Base-by-base conservation (phyloP, 2,797 vertebrate genomes). In the Ispidina picta region DNA sequence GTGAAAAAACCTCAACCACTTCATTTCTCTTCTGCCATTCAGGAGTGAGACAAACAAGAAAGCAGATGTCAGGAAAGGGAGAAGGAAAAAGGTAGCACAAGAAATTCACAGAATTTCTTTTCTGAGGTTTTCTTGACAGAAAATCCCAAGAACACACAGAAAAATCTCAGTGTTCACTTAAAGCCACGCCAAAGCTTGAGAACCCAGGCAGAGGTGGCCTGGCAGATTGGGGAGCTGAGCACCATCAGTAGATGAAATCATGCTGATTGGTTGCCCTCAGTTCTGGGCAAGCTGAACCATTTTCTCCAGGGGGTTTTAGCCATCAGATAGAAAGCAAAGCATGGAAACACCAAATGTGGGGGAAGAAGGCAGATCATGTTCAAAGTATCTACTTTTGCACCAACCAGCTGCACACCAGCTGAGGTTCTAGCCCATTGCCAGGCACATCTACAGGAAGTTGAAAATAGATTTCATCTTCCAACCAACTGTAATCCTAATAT, bases 101-200 rank as follows among this genome's bases (percentile, higher is more conserved):
- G 37, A 31, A 64, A 29, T 33, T 39, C 22, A 48, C 28, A 20
- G 2, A 25, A 46, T 74, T 62, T 75, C 25, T 15, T 44, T 86
- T 8, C 18, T 70, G 17, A 7, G 8, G 31, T 85, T 79, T 87
- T 64, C 55, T 76, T 49, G 21, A 4, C 37, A 51, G 60, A 52
- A 79, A 63, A 81, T 33, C 18, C 49, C 11, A 43, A 72, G 55
- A 25, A 15, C 0, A 0, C 28, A 10, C 10, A 12, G 41, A 76
- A 86, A 86, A 86, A 82, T 33, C 72, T 59, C 33, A 22, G 52
- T 0, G 0, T 37, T 73, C 48, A 3, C 18, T 6, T 39, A 20
- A 4, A 64, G 20, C 35, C 44, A 25, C 0, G 0, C 6, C 15
- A 39, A 35, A 54, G 64, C 39, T 35, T 2, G 1, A 60, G 62